Conservation (phyloP, 2,797 vertebrate species). For the Mormyrus hasselquistii region DNA sequence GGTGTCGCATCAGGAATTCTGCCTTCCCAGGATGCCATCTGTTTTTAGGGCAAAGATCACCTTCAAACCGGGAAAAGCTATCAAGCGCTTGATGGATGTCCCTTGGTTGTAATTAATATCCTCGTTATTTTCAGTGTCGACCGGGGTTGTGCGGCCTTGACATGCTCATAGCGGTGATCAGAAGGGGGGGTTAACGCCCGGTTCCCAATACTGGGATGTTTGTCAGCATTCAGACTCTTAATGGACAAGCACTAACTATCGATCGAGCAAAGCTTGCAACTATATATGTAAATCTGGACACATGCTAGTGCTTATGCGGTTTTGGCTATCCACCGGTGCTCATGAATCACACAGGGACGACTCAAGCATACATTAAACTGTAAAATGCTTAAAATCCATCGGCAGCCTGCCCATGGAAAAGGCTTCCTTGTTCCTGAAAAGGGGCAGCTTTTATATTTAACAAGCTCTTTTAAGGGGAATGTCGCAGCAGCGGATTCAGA, state of each 20-base stretch:
- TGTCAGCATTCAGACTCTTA: neutral
- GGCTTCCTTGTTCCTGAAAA: neutral
- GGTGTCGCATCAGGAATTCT: neutral
- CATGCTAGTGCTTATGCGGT: neutral
- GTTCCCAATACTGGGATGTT: neutral
- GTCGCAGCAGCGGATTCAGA: neutral
- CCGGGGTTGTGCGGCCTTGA: neutral
- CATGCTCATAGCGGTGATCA: neutral
- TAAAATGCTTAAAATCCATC: neutral
- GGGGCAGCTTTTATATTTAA: neutral
- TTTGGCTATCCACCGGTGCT: neutral
- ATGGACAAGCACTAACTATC: neutral
- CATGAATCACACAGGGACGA: neutral
- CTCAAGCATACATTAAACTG: neutral
- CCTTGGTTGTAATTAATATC: neutral
- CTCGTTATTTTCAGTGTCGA: neutral
- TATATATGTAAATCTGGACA: neutral
- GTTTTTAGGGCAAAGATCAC: neutral
- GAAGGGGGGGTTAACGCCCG: neutral
- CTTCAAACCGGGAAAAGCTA: neutral
- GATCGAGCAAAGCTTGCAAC: neutral
- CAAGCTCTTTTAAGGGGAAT: neutral
- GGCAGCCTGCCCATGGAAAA: neutral
- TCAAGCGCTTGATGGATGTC: neutral
- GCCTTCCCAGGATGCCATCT: neutral